Percentiles rank a stretch among this genome's conserved stretches.
Evolutionary conservation across 2,113 vertebrate species (phyloP).

Genomic region (Tor tambroides): DNA sequence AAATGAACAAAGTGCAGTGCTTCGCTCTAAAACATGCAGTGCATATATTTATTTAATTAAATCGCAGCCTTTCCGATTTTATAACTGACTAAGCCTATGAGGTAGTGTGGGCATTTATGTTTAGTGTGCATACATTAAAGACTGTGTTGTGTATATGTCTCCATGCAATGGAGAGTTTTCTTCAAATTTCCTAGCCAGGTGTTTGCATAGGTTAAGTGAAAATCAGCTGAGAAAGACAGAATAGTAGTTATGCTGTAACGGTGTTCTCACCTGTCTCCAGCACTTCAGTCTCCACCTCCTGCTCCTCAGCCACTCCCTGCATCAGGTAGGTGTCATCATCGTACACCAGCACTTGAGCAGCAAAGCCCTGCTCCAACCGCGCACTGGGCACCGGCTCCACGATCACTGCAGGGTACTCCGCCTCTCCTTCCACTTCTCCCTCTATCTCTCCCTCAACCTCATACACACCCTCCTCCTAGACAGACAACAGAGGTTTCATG

Average conservation of each 20-base stretch:
- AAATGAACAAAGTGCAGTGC: too few species aligned
- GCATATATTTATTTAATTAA: too few species aligned
- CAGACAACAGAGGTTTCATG: background rate
- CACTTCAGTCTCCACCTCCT: constrained; percentile 90
- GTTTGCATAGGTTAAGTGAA: background rate
- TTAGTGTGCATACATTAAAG: background rate
- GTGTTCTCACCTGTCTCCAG: constrained; percentile 83
- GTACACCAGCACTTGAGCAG: constrained; percentile 89
- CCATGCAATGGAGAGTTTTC: background rate
- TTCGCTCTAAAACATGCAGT: too few species aligned
- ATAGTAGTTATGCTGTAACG: background rate
- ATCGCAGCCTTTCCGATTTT: too few species aligned
- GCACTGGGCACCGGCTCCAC: constrained; percentile 89
- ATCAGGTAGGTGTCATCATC: constrained; percentile 88
- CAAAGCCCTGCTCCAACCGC: constrained; percentile 83
- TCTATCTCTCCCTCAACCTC: constrained; percentile 62
- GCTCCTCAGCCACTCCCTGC: constrained; percentile 91
- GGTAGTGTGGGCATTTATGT: background rate
- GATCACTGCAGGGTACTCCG: constrained; percentile 84
- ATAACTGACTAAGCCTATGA: background rate
- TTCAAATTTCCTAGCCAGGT: background rate
- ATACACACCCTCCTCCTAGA: constrained; percentile 64
- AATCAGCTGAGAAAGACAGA: background rate
- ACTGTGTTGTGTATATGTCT: background rate
- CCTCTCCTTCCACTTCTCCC: constrained; percentile 73